Conservation (phyloP, 2,113 vertebrate species). For the Ailurus styani region DNA sequence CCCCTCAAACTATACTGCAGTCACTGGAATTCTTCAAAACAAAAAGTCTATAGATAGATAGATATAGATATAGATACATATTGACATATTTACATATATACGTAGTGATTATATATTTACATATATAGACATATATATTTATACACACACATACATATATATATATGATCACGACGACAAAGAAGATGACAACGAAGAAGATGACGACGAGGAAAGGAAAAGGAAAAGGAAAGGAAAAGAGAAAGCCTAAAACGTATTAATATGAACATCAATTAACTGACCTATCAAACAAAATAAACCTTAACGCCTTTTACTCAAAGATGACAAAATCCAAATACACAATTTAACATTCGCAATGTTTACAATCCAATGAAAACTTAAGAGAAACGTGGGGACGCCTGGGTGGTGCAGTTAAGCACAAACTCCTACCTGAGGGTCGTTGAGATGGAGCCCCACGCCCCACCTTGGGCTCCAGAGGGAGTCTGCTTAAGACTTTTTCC, state of each 20-base stretch:
- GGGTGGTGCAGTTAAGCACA: background rate
- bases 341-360: background rate
- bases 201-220: too few species aligned
- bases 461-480: background rate
- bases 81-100: too few species aligned
- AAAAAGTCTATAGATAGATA: too few species aligned
- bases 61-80: too few species aligned
- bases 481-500: background rate
- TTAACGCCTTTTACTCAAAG: background rate
- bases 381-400: background rate
- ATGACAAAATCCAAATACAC: background rate
- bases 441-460: too few species aligned
- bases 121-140: too few species aligned
- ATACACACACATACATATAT: too few species aligned
- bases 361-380: background rate
- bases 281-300: background rate
- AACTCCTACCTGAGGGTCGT: background rate
- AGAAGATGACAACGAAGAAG: too few species aligned
- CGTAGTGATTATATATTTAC: too few species aligned
- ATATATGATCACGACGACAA: too few species aligned
- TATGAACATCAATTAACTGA: background rate
- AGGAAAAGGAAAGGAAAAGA: background rate
- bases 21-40: too few species aligned
- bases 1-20: background rate
- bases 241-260: background rate